Conservation (phyloP, 2,797 vertebrate genomes). For the Coranthus polyacanthus region DNA sequence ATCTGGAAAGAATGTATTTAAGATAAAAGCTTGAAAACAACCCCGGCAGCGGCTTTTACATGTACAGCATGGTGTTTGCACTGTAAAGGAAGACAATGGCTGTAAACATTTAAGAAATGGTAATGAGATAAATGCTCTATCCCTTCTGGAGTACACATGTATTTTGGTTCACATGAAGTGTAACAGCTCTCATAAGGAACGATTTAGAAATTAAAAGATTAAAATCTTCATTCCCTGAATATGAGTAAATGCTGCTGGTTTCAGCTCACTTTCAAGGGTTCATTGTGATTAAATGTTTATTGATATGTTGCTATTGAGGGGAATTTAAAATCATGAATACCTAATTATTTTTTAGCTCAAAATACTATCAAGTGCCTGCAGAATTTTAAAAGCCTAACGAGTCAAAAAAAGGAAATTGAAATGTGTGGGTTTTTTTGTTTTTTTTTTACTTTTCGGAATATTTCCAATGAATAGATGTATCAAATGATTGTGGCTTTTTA, state of each 20-base stretch:
- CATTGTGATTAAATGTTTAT: slow-evolving; percentile 42
- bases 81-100: slow-evolving; percentile 74
- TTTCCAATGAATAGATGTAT: slow-evolving; percentile 31
- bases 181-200: slow-evolving; percentile 43
- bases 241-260: slow-evolving; percentile 38
- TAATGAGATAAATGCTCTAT: slow-evolving; percentile 77
- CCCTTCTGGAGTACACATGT: slow-evolving; percentile 64
- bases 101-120: slow-evolving; percentile 75
- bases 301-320: slow-evolving; percentile 27
- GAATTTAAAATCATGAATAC: slow-evolving; percentile 26
- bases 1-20: slow-evolving; percentile 82
- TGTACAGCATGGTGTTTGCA: slow-evolving; percentile 63
- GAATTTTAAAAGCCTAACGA: slow-evolving; percentile 29
- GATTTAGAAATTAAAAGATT: slow-evolving; percentile 48
- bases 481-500: slow-evolving; percentile 80
- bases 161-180: slow-evolving; percentile 48
- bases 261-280: slow-evolving; percentile 40
- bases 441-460: no score
- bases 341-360: slow-evolving; percentile 39
- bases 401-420: slow-evolving; percentile 6
- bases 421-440: no score
- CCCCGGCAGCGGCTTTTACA: slow-evolving; percentile 65
- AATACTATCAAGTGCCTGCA: slow-evolving; percentile 24
- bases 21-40: slow-evolving; percentile 84
- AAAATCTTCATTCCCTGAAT: slow-evolving; percentile 52